Conservation (phyloP, 2,888 invertebrate genomes). For the Hermodice carunculata region DNA sequence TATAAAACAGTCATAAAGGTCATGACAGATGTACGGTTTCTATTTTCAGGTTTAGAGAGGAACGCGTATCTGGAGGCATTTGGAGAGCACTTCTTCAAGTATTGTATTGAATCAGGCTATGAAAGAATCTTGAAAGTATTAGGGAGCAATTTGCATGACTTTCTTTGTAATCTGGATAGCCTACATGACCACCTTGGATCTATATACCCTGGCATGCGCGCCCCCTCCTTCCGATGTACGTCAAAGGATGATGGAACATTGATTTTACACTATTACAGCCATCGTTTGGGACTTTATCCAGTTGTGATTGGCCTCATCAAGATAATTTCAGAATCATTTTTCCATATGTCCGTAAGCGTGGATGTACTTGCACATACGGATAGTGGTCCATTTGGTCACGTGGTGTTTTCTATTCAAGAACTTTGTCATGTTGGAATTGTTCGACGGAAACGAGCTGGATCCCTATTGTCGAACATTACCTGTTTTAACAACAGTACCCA, state of each 20-base stretch:
- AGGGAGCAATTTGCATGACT: slow-evolving; percentile 31
- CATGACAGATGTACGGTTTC: too few relatives aligned
- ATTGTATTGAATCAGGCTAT: slow-evolving; percentile 58
- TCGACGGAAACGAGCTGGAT: slow-evolving; percentile 22
- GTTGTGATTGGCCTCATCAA: slow-evolving; percentile 39
- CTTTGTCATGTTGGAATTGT: neutral
- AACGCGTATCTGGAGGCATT: slow-evolving; percentile 54
- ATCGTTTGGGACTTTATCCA: slow-evolving; percentile 42
- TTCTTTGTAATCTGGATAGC: slow-evolving; percentile 43
- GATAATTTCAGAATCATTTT: slow-evolving; percentile 19
- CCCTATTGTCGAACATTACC: slow-evolving; percentile 15
- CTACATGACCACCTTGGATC: slow-evolving; percentile 38
- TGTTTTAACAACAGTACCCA: slow-evolving; percentile 15
- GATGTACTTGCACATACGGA: slow-evolving; percentile 13
- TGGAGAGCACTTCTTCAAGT: slow-evolving; percentile 62
- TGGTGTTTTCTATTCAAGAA: slow-evolving; percentile 22
- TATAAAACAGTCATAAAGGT: too few relatives aligned
- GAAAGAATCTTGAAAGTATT: slow-evolving; percentile 25
- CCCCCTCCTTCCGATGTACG: slow-evolving; percentile 35
- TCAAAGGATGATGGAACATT: slow-evolving; percentile 35
- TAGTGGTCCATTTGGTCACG: slow-evolving; percentile 7
- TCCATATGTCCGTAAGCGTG: slow-evolving; percentile 17
- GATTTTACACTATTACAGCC: slow-evolving; percentile 45
- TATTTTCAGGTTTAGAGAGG: slow-evolving; percentile 10
- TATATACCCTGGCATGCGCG: slow-evolving; percentile 26